phyloP scores from a whole-genome alignment of 30 jellyfish, hydroid and myxozoan genomes.

The Aurelia aurita region DNA sequence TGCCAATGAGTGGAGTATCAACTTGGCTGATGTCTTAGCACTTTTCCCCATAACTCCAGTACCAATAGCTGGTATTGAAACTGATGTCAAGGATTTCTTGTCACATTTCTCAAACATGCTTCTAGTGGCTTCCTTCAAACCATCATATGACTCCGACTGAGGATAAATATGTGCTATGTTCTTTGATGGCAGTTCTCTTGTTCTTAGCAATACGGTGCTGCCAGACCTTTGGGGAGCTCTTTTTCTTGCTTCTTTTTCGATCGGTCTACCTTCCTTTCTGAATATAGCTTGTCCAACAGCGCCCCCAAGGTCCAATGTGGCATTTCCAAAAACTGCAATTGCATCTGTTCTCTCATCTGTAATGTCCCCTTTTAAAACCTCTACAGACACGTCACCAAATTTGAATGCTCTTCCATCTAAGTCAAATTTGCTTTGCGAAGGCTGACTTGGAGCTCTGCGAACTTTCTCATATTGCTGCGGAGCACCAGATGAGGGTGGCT shows the following conservation, averaged over 20 bases:
- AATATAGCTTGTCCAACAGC: conserved; percentile 56
- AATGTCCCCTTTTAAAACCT: conserved; percentile 34
- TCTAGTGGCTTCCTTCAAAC: conserved; percentile 21
- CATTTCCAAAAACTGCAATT: conserved; percentile 51
- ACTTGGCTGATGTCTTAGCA: conserved; percentile 35
- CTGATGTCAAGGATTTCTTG: conserved; percentile 1
- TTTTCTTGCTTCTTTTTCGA: background rate
- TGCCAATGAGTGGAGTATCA: conserved; percentile 46
- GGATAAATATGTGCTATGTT: conserved; percentile 48
- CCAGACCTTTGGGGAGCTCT: conserved; percentile 27
- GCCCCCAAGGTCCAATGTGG: conserved; percentile 2
- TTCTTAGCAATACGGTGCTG: conserved; percentile 24
- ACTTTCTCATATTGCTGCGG: background rate
- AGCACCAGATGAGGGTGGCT: background rate
- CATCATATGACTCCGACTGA: conserved; percentile 9
- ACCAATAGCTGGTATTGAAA: conserved; percentile 62
- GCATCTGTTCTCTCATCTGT: conserved; percentile 55
- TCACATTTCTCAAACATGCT: conserved; percentile 31
- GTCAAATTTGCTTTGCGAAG: background rate
- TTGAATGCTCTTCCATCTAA: background rate
- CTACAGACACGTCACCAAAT: conserved; percentile 35
- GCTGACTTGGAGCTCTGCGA: conserved; percentile 28
- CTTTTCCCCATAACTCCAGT: conserved; percentile 52
- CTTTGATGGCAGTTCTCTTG: conserved; percentile 23
- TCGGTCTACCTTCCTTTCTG: conserved; percentile 16